Evolutionary conservation across 2,888 invertebrate genomes (phyloP).

Genomic region (Trichogramma dendrolimi): DNA sequence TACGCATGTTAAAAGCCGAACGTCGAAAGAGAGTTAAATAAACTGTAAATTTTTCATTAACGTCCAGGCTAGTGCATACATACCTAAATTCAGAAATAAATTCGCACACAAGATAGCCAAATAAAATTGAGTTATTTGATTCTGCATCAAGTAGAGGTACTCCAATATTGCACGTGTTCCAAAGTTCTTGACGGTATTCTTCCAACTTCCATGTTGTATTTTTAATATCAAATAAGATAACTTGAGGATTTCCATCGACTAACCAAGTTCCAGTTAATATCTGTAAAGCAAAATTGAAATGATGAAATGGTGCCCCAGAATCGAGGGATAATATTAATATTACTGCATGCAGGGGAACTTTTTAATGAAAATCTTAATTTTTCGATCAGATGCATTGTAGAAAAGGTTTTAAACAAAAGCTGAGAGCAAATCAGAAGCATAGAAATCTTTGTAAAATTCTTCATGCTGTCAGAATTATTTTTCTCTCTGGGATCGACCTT

Average conservation of each 20-base stretch:
- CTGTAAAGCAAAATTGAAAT: slow-evolving; percentile 50
- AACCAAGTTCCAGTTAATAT: slow-evolving; percentile 96
- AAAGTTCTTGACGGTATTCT: slow-evolving; percentile 89
- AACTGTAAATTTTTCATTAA: too few relatives aligned
- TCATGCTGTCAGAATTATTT: too few relatives aligned
- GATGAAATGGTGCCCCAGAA: neutral
- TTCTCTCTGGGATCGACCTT: too few relatives aligned
- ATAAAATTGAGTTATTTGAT: slow-evolving; percentile 92
- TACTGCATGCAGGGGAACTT: too few relatives aligned
- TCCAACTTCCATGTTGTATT: slow-evolving; percentile 95
- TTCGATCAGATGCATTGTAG: too few relatives aligned
- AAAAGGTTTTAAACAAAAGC: too few relatives aligned
- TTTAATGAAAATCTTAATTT: too few relatives aligned
- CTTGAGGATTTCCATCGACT: slow-evolving; percentile 98
- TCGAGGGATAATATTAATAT: neutral
- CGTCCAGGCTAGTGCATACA: neutral
- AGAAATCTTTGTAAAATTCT: too few relatives aligned
- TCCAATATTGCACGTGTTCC: slow-evolving; percentile 85
- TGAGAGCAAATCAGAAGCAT: too few relatives aligned
- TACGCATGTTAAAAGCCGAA: too few relatives aligned
- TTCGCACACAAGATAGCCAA: slow-evolving; percentile 92
- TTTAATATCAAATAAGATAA: slow-evolving; percentile 95
- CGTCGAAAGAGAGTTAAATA: too few relatives aligned
- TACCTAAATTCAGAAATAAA: slow-evolving; percentile 78
- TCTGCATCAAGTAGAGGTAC: slow-evolving; percentile 91